A percentile compares a stretch with the other conserved stretches of the same genome.
phyloP scores from a whole-genome alignment of 2,797 vertebrate species.

The Anolis apletophallus region DNA sequence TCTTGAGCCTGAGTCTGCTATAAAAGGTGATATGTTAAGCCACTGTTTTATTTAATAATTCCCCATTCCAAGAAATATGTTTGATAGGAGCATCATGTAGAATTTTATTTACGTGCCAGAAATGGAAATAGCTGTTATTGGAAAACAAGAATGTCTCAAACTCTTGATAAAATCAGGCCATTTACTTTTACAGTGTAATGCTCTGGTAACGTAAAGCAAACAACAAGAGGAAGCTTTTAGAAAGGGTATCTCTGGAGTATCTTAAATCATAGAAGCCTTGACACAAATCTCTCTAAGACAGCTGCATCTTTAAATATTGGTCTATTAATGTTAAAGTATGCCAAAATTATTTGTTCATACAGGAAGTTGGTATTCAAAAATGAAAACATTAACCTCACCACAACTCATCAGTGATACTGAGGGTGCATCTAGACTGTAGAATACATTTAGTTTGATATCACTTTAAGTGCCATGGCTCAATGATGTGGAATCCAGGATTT shows the following conservation, averaged over 20 bases:
- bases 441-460: too few species aligned
- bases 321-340: conserved; percentile 51
- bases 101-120: conserved; percentile 71
- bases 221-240: conserved; percentile 65
- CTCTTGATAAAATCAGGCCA: conserved; percentile 63
- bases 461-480: too few species aligned
- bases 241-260: conserved; percentile 62
- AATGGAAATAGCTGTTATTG: conserved; percentile 67
- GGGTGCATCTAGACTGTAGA: too few species aligned
- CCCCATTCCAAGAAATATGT: conserved; percentile 49
- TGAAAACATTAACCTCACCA: background rate
- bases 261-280: conserved; percentile 65
- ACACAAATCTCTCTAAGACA: conserved; percentile 58
- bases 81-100: conserved; percentile 70
- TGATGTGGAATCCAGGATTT: too few species aligned
- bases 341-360: conserved; percentile 43
- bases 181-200: conserved; percentile 59
- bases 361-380: background rate
- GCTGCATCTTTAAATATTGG: conserved; percentile 45
- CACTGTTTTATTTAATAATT: background rate
- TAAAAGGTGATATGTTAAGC: conserved; percentile 49
- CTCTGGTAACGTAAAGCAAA: conserved; percentile 51
- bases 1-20: conserved; percentile 61
- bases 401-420: background rate
- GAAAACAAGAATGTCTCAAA: conserved; percentile 72